Base-by-base conservation (phyloP, 37 sponge, comb jelly and placozoan species). In the Amphimedon queenslandica region DNA sequence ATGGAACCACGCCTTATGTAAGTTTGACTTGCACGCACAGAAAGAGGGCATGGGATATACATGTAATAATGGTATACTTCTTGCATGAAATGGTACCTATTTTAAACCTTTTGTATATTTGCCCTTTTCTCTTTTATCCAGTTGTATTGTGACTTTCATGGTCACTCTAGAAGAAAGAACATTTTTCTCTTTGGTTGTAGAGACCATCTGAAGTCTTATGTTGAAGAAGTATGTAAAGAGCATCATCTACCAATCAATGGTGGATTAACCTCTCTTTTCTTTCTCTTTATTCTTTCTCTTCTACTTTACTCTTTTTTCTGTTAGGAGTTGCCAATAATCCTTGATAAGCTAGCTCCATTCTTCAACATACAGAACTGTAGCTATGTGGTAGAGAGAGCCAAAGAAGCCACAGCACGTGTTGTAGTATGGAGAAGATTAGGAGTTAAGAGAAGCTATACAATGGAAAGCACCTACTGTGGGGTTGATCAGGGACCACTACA, bases 391-490 rank as follows among this genome's bases (percentile, higher is more conserved):
- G 88, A 94, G 71, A 94, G 86, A 72, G 82, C 73, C 63, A 90
- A 87, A 61, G 93, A 92, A 69, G 81, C 80, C 36, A 83, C 93
- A 37, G 93, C 88, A 16, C 80, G 93, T 13, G 88, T 92, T 47
- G 89, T 83, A 28, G 83, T 87, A 6, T 84, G 84, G 88, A 56
- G 82, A 57, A 63, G 77, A 66, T 63, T 87, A 75, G 88, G 93
- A 1, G 69, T 92, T 3, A 61, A 63, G 40, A 63, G 81, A 56
- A 87, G 93, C 70, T 92, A 92, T 70, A 92, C 93, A 18, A 83
- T 92, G 85, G 93, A 92, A 80, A 84, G 85, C 58, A 82, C 93
- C 4, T 92, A 92, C 67, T 92, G 93, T 55, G 93, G 88, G 16
- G 82, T 85, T 11, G 82, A 83, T 72, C 80, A 79, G 41, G 93